These are phyloP conservation scores for Mythimna loreyi DNA, from an alignment of 2,888 invertebrate species.

Conservation along the genomic window DNA sequence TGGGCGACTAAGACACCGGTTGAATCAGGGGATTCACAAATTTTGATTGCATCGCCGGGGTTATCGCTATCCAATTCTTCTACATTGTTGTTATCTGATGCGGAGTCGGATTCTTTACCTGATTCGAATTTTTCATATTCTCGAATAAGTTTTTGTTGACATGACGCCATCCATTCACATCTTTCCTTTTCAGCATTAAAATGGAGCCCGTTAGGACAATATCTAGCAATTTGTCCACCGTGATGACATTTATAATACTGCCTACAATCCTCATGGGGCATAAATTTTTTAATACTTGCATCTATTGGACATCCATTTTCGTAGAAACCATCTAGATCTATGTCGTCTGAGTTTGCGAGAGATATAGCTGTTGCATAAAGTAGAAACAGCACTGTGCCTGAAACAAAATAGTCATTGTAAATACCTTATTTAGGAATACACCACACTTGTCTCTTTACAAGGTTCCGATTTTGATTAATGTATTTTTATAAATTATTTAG, in stretches of 20 bases:
- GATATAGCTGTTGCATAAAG: constrained; percentile 29
- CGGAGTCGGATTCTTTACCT: neutral
- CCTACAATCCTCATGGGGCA: constrained; percentile 66
- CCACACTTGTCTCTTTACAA: constrained; percentile 21
- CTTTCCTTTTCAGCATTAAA: constrained; percentile 41
- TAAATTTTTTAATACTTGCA: constrained; percentile 3
- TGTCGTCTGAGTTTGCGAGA: neutral
- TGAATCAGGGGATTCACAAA: constrained; percentile 65
- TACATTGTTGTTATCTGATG: neutral
- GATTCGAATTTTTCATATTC: neutral
- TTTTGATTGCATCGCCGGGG: constrained; percentile 62
- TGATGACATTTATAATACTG: constrained; percentile 66
- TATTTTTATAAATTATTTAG: neutral
- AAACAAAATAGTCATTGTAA: constrained; percentile 35
- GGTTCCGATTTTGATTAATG: neutral
- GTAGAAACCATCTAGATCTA: neutral
- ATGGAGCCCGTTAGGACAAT: constrained; percentile 21
- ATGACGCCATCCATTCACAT: constrained; percentile 62
- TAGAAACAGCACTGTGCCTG: constrained; percentile 47
- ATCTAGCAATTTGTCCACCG: constrained; percentile 43
- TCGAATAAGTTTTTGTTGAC: constrained; percentile 24
- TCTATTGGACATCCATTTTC: constrained; percentile 52
- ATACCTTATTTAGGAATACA: constrained; percentile 11
- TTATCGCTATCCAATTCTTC: constrained; percentile 53
- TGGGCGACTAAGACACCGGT: constrained; percentile 68